phyloP scores from a whole-genome alignment of 2,113 vertebrate genomes.

The Notothenia rossii region DNA sequence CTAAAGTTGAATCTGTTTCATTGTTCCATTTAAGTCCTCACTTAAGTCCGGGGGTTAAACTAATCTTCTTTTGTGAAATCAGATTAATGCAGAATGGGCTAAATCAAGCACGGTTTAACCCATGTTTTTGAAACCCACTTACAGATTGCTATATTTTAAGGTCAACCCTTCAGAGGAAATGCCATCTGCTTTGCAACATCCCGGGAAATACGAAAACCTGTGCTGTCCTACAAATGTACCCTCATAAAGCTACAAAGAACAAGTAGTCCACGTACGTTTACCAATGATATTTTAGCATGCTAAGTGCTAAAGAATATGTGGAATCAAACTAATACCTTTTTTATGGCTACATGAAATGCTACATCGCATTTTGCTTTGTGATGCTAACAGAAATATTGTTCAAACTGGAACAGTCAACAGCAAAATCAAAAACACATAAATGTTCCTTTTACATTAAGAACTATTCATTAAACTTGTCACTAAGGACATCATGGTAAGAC shows the following conservation, averaged over 20 bases:
- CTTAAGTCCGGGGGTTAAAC: conserved; percentile 7
- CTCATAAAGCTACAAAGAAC: not conserved
- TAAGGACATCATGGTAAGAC: no score
- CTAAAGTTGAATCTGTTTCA: conserved; percentile 23
- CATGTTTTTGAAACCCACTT: conserved; percentile 3
- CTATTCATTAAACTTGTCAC: no score
- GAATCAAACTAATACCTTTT: not conserved
- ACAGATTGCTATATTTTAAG: not conserved
- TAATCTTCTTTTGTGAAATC: conserved; percentile 56
- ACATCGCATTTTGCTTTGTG: not conserved
- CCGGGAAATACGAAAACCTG: conserved; percentile 7
- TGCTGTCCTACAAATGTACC: conserved; percentile 1
- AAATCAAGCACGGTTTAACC: conserved; percentile 2
- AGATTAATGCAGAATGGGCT: conserved; percentile 36
- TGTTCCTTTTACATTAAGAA: no score
- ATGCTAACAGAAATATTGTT: conserved; percentile 23
- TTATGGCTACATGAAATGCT: not conserved
- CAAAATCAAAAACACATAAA: no score
- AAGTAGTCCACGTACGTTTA: not conserved
- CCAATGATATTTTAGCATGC: not conserved
- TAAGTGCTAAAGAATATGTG: not conserved
- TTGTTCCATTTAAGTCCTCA: conserved; percentile 5
- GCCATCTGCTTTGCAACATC: conserved; percentile 1
- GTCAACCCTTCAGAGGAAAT: conserved; percentile 20
- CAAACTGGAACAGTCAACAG: no score